A percentile compares a stretch with the other conserved stretches of the same genome.
Conservation (phyloP, 2,888 invertebrate species). For the Dromius quadrimaculatus region DNA sequence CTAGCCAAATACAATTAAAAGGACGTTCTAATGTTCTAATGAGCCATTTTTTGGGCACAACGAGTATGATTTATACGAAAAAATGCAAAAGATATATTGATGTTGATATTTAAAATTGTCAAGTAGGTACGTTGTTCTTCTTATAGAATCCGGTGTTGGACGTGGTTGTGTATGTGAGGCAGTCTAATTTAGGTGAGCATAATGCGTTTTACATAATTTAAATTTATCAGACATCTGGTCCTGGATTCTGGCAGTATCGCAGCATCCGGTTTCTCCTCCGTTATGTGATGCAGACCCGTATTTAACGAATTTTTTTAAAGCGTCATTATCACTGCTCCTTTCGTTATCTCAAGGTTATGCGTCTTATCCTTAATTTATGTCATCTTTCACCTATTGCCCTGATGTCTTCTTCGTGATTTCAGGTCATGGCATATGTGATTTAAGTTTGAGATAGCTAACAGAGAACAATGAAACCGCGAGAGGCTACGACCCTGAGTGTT, state of each 20-base stretch:
- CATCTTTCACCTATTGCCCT: neutral
- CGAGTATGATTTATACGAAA: too few relatives aligned
- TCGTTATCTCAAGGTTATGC: neutral
- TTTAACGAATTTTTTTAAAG: conserved; percentile 34
- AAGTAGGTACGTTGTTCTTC: too few relatives aligned
- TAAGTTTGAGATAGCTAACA: neutral
- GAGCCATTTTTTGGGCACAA: too few relatives aligned
- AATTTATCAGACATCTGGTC: conserved; percentile 62
- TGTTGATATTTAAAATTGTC: too few relatives aligned
- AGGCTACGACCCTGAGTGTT: neutral
- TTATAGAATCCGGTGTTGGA: neutral
- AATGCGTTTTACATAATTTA: conserved; percentile 63
- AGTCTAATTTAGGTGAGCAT: conserved; percentile 59
- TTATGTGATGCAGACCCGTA: conserved; percentile 41
- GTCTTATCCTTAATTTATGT: neutral
- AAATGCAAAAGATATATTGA: too few relatives aligned
- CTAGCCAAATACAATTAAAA: too few relatives aligned
- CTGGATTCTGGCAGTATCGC: conserved; percentile 53
- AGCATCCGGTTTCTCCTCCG: conserved; percentile 55
- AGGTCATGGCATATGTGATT: neutral
- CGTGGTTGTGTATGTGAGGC: conserved; percentile 19
- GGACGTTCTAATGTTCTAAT: too few relatives aligned
- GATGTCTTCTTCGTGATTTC: neutral
- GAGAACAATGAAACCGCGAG: neutral
- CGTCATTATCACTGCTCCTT: conserved; percentile 26